Percentiles rank a stretch among this genome's conserved stretches.
Evolutionary conservation across 2,888 invertebrate genomes (phyloP).

Genomic region (Mamestra brassicae): DNA sequence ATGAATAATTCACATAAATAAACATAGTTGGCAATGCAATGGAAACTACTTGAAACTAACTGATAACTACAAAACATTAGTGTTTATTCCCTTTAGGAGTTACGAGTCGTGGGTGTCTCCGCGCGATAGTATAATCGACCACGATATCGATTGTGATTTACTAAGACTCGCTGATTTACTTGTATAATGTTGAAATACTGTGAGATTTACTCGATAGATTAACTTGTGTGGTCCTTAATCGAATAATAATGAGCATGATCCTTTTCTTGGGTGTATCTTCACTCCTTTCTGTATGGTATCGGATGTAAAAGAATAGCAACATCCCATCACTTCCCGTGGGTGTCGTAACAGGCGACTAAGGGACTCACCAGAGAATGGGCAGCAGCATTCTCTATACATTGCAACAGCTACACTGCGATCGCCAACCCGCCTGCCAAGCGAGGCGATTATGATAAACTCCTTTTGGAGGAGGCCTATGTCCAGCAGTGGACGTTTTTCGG

Average conservation of each 20-base stretch:
- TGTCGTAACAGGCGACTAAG: no score
- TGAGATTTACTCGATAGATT: conserved; percentile 28
- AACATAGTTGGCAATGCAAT: conserved; percentile 48
- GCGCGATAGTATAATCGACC: conserved; percentile 48
- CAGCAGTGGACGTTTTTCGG: no score
- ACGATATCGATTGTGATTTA: conserved; percentile 52
- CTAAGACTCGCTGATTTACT: conserved; percentile 47
- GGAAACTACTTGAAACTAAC: conserved; percentile 31
- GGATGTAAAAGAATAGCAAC: no score
- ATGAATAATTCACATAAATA: conserved; percentile 63
- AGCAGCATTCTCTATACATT: no score
- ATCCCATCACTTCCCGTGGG: no score
- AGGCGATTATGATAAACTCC: no score
- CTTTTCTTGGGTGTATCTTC: neutral
- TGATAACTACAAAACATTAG: conserved; percentile 53
- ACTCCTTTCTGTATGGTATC: no score
- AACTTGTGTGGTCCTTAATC: conserved; percentile 55
- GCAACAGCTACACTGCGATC: no score
- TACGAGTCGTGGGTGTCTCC: conserved; percentile 46
- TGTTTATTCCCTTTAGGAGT: conserved; percentile 31
- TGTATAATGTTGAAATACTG: conserved; percentile 44
- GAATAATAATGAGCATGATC: conserved; percentile 13
- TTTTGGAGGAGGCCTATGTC: no score
- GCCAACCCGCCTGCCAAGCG: no score
- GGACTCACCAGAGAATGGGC: no score